Conservation (phyloP, 2,113 vertebrate genomes). For the Bubalus kerabau region DNA sequence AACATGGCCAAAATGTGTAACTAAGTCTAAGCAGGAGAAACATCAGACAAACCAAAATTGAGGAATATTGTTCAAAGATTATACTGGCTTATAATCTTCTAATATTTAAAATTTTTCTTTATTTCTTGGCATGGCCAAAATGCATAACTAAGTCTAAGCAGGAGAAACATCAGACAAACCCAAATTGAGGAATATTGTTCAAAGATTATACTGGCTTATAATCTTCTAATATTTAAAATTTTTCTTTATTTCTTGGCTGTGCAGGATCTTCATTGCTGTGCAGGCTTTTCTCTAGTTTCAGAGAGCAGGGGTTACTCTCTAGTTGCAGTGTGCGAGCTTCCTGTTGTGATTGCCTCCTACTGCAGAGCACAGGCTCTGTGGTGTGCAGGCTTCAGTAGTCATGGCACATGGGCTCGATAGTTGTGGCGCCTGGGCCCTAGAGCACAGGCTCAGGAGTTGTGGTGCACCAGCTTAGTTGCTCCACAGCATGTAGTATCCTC, state of each 20-base stretch:
- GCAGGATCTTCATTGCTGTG: neutral
- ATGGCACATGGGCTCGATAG: neutral
- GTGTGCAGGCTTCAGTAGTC: neutral
- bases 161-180: neutral
- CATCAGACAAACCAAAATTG: neutral
- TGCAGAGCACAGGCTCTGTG: neutral
- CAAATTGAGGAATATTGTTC: neutral
- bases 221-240: neutral
- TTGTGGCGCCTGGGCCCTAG: neutral
- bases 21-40: neutral
- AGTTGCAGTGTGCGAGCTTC: accelerated
- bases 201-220: neutral
- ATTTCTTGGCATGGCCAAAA: neutral
- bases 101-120: neutral
- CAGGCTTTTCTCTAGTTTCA: neutral
- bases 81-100: neutral
- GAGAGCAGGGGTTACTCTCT: neutral
- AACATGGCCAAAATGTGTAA: neutral
- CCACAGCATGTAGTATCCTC: neutral
- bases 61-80: neutral
- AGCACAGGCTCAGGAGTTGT: neutral
- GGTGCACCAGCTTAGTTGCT: neutral
- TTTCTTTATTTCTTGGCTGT: neutral
- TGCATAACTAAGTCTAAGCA: neutral
- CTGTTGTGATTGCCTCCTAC: neutral